These are phyloP conservation scores for Melinaea marsaeus DNA, from an alignment of 2,888 invertebrate genomes.

Conservation along the genomic window DNA sequence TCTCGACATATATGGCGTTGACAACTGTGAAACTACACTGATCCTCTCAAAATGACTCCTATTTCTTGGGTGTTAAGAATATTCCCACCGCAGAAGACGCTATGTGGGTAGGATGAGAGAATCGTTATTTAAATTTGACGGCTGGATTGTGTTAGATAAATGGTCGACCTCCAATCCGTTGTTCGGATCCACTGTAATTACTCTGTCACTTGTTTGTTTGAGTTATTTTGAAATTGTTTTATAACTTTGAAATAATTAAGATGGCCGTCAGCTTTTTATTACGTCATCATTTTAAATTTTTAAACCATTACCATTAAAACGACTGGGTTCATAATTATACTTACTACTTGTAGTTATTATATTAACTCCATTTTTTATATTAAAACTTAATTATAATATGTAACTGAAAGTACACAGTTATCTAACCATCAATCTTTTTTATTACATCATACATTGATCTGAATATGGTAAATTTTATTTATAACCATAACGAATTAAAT, in stretches of 20 bases:
- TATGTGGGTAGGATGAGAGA: slow-evolving; percentile 52
- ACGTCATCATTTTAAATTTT: too few relatives aligned
- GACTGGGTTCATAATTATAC: too few relatives aligned
- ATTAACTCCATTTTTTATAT: too few relatives aligned
- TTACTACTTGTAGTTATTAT: too few relatives aligned
- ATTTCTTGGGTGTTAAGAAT: slow-evolving; percentile 29
- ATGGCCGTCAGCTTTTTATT: neutral
- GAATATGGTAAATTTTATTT: too few relatives aligned
- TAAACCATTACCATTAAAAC: too few relatives aligned
- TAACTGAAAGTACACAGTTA: too few relatives aligned
- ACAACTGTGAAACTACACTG: slow-evolving; percentile 28
- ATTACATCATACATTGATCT: too few relatives aligned
- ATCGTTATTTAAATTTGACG: slow-evolving; percentile 68
- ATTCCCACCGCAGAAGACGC: slow-evolving; percentile 22
- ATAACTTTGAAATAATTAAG: slow-evolving; percentile 16
- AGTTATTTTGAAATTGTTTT: slow-evolving; percentile 32
- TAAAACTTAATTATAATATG: too few relatives aligned
- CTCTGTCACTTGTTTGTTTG: slow-evolving; percentile 37
- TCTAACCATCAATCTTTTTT: too few relatives aligned
- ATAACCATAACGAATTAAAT: too few relatives aligned
- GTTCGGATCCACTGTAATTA: slow-evolving; percentile 72
- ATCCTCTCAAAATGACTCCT: slow-evolving; percentile 32
- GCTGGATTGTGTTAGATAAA: slow-evolving; percentile 72
- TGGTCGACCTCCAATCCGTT: slow-evolving; percentile 68
- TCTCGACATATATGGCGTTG: slow-evolving; percentile 59